phyloP scores from a whole-genome alignment of 2,888 invertebrate genomes.

The Tenthredo amoena region DNA sequence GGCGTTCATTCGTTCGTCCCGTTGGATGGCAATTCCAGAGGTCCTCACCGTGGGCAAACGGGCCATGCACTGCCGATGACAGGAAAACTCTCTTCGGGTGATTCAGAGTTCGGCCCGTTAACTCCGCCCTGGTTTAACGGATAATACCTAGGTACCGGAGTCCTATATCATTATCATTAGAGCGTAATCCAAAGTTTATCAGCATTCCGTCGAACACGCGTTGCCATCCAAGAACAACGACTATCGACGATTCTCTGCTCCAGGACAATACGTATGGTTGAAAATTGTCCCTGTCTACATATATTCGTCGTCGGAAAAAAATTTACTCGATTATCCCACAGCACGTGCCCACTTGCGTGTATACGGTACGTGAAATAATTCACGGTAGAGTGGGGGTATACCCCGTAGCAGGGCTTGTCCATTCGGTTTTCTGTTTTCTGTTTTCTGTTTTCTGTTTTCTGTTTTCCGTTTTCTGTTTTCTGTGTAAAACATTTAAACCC shows the following conservation, averaged over 20 bases:
- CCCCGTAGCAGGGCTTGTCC: background rate
- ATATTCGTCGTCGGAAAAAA: background rate
- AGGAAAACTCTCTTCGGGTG: constrained; percentile 78
- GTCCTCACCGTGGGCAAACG: constrained; percentile 61
- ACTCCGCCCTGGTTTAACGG: constrained; percentile 69
- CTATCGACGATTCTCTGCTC: background rate
- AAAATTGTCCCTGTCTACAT: no score
- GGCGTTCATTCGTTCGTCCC: constrained; percentile 56
- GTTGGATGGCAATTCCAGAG: constrained; percentile 73
- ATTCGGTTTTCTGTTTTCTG: constrained; percentile 53
- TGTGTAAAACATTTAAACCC: constrained; percentile 52
- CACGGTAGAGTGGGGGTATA: background rate
- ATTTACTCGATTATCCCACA: background rate
- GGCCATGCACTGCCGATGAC: constrained; percentile 73
- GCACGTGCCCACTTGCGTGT: constrained; percentile 17
- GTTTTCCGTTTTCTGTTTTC: constrained; percentile 55
- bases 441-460: no score
- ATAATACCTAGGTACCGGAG: constrained; percentile 64
- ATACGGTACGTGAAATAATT: constrained; percentile 45
- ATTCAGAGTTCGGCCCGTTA: constrained; percentile 77
- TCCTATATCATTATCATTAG: constrained; percentile 69
- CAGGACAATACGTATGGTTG: background rate
- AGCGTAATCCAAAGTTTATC: constrained; percentile 63
- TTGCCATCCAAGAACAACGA: background rate
- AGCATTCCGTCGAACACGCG: constrained; percentile 28